A percentile compares a stretch with the other conserved stretches of the same genome.
Evolutionary conservation across 2,797 vertebrate species (phyloP).

Genomic region (Smutsia gigantea): DNA sequence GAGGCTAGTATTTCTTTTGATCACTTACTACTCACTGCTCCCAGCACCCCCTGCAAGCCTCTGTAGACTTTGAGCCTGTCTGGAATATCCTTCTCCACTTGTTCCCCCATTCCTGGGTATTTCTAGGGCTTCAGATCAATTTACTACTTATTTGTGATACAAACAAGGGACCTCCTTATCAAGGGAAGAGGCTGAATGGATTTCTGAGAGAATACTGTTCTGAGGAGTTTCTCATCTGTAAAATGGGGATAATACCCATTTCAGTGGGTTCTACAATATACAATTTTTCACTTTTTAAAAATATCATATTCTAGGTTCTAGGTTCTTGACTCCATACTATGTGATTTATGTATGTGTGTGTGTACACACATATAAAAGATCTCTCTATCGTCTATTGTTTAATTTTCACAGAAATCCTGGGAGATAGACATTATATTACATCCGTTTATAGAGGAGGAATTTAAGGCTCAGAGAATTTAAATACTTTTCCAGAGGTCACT

Average conservation of each 20-base stretch:
- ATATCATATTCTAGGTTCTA: neutral
- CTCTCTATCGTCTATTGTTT: neutral
- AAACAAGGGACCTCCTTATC: neutral
- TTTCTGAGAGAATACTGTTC: neutral
- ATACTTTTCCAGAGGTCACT: neutral
- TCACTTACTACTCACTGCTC: neutral
- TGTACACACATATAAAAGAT: neutral
- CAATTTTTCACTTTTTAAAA: neutral
- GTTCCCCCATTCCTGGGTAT: neutral
- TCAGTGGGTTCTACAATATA: neutral
- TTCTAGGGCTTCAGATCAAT: neutral
- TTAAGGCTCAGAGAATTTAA: slow-evolving; percentile 18
- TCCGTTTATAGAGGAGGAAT: neutral
- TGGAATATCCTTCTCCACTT: neutral
- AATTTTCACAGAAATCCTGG: neutral
- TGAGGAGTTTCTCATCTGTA: neutral
- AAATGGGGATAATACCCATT: neutral
- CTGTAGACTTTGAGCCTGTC: neutral
- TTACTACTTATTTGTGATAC: neutral
- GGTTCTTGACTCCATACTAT: neutral
- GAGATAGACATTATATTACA: neutral
- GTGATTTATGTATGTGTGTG: neutral
- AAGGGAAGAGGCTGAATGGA: neutral
- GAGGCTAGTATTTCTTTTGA: neutral
- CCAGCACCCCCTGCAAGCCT: neutral